Evolutionary conservation across 2,888 invertebrate genomes (phyloP), one percentile per base, ranked within the genome.

Genomic region (Hybos culiciformis): DNA sequence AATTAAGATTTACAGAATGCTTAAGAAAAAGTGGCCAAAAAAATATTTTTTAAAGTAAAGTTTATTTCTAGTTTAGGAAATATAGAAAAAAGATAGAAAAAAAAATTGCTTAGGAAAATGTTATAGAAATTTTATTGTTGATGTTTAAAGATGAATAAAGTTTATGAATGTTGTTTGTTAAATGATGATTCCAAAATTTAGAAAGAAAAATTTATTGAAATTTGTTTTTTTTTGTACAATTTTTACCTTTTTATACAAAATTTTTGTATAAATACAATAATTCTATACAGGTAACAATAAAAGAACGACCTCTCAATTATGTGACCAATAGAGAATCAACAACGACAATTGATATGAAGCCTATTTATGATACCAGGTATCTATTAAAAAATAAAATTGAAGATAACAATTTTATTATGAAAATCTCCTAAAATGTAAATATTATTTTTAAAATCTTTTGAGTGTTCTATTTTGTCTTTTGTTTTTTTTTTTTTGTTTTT

Each of bases 311-410:
- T 48, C 44, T 51, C 49, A 50, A 47, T 48, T 49, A 51, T 48
- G 49, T 43, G 52, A 53, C 44, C 53, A 45, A 50, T 50, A 50
- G 51, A 42, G 53, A 52, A 44, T 51, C 54, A 51, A 50, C 53
- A 47, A 48, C 51, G 51, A 50, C 50, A 45, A 50, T 54, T 50
- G 51, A 53, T 52, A 52, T 53, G 50, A 51, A 52, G 52, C 52
- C 53, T 49, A 50, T 55, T 52, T 51, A 53, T 54, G 56, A 56
- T 51, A 56, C 56, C 51, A 56, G 56, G 56, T 56, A 54, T 49
- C 51, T 49, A 46, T 46, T 37, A 37, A 32, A 44, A 20, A 45
- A 37, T 8, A 8, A n/a, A n/a, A n/a, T n/a, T n/a, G n/a, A n/a
- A n/a, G n/a, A n/a, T n/a, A n/a, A n/a, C n/a, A n/a, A n/a, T 24